Evolutionary conservation across 92 coral and sea anemone species (phyloP), one percentile per base, ranked within the genome.

Genomic region (Isaurus tuberculatus): DNA sequence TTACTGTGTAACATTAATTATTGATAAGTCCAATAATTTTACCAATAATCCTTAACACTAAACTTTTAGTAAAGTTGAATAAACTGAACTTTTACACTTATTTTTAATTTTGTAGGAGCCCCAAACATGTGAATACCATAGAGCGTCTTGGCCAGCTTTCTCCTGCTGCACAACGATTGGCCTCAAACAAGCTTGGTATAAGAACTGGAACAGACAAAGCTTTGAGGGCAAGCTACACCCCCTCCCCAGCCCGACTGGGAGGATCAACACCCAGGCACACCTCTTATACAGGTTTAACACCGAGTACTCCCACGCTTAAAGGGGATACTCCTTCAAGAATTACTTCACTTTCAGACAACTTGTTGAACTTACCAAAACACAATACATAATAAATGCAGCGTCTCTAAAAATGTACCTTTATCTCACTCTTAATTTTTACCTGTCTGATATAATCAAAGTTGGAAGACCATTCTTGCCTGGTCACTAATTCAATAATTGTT

Each of bases 121-220:
- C 96, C 36, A 91, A 79, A 71, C 86, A 80, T 44, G 60, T 80
- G 78, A 96, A 83, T 83, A 83, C 98, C 48, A 88, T 89, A 51
- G 98, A 96, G 11, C 91, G 97, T 5, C 84, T 96, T 15, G 91
- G 86, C 46, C 92, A 87, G 36, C 89, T 96, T 92, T 96, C 99
- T 20, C 94, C 99, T 27, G 99, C 99, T 19, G 99, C 97, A 33
- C 98, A 96, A 71, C 82, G 92, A 33, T 79, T 96, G 6, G 99
- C 99, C 16, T 96, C 99, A 17, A 85, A 94, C 78, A 90, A 90
- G 78, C 81, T 96, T 30, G 99, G 99, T 15, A 96, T 96, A 43
- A 92, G 95, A 83, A 89, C 94, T 32, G 99, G 98, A 61, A 86
- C 93, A 75, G 98, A 96, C 70, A 94, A 92, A 46, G 93, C 96